These are phyloP conservation scores for Entomobrya proxima DNA, from an alignment of 2,888 invertebrate genomes.

Conservation along the genomic window DNA sequence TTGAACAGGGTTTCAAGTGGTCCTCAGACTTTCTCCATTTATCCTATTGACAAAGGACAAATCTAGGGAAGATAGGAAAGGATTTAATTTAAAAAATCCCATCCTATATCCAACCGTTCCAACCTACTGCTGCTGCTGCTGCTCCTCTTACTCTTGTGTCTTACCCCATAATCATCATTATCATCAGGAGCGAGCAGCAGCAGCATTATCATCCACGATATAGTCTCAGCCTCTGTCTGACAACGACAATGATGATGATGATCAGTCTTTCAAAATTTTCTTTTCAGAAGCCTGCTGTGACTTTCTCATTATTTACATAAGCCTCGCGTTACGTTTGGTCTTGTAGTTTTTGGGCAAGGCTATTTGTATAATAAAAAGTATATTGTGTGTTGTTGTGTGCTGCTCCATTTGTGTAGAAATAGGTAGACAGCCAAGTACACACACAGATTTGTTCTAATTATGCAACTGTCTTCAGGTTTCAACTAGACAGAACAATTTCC, in stretches of 20 bases:
- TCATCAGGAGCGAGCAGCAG: background rate
- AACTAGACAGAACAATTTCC: no score
- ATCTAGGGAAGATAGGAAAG: background rate
- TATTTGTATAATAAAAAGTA: background rate
- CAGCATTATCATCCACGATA: background rate
- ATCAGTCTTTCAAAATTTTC: slow-evolving; percentile 10
- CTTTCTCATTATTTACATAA: slow-evolving; percentile 4
- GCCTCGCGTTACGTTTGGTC: background rate
- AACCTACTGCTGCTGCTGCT: background rate
- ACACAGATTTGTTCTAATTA: no score
- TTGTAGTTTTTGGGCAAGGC: background rate
- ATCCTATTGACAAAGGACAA: background rate
- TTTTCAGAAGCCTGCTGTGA: slow-evolving; percentile 1
- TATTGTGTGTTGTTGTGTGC: background rate
- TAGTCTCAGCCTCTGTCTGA: no score
- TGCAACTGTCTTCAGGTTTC: no score
- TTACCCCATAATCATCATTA: background rate
- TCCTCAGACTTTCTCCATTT: slow-evolving; percentile 19
- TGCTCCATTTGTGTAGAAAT: no score
- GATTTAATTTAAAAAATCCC: background rate
- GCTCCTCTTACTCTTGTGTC: background rate
- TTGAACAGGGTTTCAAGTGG: slow-evolving; percentile 14
- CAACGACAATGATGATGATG: no score
- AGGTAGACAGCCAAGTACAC: no score
- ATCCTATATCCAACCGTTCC: background rate